Evolutionary conservation across 2,797 vertebrate species (phyloP), one percentile per base, ranked within the genome.

Genomic region (Eospalax fontanierii): DNA sequence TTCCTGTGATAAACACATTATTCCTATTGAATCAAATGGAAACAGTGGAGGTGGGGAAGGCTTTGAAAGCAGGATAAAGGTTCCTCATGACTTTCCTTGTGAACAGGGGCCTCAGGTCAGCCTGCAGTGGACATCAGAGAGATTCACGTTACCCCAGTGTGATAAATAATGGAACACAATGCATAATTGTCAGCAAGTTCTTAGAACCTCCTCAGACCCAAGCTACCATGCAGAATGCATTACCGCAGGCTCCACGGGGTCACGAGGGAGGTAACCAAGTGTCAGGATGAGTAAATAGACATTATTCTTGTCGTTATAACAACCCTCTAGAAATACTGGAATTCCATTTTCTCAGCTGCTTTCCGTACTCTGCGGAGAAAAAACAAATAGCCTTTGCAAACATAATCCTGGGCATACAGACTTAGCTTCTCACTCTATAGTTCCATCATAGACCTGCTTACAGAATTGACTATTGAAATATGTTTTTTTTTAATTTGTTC

Each of bases 231-330:
- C 94, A 98, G 97, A 96, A 98, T 98, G 97, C 98, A 96, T 97
- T 98, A 98, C 98, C 98, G 97, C 98, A 95, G 96, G 97, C 98
- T 97, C 96, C 95, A 50, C 78, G 68, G 93, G 98, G 98, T 98
- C 98, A 98, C n/a, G 14, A 96, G 95, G 88, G 98, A 98, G 98
- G 98, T 97, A 98, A 98, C 94, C 94, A 95, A 98, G 95, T 85
- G 94, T 95, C 83, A 94, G 96, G 89, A 95, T 18, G 78, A 97
- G 95, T 97, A 98, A 98, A 98, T 97, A 97, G 98, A 97, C 97
- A 66, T 88, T 92, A 97, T 98, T 75, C 93, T 95, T 96, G 97
- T 96, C 85, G 54, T 97, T 98, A 96, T 97, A 98, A 97, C 97
- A 97, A 79, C 97, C 95, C 95, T 97, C 91, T 83, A 94, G 95